A percentile compares a stretch with the other conserved stretches of the same genome.
These are phyloP conservation scores for Aratinga solstitialis DNA, from an alignment of 2,797 vertebrate species.

Conservation along the genomic window DNA sequence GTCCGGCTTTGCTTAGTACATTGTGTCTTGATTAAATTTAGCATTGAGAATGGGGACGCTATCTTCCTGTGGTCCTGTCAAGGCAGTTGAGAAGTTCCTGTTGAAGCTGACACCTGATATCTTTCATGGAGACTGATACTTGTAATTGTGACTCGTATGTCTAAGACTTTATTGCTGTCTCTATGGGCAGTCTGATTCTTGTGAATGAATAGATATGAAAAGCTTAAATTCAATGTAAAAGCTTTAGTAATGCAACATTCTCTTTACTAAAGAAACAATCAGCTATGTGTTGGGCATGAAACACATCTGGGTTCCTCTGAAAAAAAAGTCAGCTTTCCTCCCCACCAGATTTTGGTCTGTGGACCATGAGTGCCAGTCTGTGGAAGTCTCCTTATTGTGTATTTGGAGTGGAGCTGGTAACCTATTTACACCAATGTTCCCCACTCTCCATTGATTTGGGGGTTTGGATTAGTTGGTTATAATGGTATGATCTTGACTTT, in stretches of 20 bases:
- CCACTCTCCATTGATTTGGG: accelerated
- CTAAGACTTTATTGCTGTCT: background rate
- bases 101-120: conserved; percentile 4
- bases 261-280: background rate
- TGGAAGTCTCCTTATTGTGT: background rate
- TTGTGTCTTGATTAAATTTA: conserved; percentile 26
- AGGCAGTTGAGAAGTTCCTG: conserved; percentile 6
- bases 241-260: background rate
- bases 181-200: background rate
- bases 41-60: background rate
- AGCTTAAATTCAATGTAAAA: background rate
- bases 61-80: background rate
- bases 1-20: background rate
- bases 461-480: background rate
- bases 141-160: background rate
- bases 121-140: conserved; percentile 24
- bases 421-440: accelerated
- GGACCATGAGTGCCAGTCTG: background rate
- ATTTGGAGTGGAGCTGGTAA: background rate
- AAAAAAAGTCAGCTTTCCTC: background rate
- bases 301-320: background rate
- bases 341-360: background rate
- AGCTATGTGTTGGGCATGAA: background rate
- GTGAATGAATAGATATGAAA: background rate
- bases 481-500: background rate